A percentile compares a stretch with the other conserved stretches of the same genome.
Conservation (phyloP, 2,113 vertebrate species). For the Catharus minimus region DNA sequence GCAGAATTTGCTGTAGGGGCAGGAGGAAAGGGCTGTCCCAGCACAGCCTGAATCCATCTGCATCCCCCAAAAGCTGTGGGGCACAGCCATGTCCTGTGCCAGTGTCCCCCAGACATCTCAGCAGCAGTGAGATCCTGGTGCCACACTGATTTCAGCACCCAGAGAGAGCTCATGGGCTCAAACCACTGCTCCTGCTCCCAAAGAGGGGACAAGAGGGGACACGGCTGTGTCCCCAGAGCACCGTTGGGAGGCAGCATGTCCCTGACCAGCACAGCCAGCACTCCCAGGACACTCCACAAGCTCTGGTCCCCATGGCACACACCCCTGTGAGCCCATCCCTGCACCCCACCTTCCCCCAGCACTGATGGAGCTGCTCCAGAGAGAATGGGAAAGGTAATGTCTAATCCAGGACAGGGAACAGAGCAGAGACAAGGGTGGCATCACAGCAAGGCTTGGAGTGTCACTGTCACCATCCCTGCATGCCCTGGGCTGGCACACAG, state of each 20-base stretch:
- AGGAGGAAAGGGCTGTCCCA: background rate
- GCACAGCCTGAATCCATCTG: background rate
- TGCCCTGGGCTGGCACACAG: accelerated
- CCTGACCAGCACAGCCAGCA: accelerated
- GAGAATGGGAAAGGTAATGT: background rate
- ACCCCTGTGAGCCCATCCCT: accelerated
- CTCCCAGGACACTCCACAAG: background rate
- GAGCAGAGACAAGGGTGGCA: background rate
- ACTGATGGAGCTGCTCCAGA: conserved; percentile 17
- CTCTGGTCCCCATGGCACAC: accelerated
- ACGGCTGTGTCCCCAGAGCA: background rate
- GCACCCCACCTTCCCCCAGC: background rate
- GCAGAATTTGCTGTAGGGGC: background rate
- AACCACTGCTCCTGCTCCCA: background rate
- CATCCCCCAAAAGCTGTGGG: background rate
- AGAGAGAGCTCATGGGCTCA: accelerated
- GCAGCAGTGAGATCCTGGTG: background rate
- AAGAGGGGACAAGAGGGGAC: background rate
- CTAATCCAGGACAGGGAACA: background rate
- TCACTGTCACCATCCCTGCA: background rate
- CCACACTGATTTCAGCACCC: background rate
- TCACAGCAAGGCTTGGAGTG: background rate
- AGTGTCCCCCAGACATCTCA: background rate
- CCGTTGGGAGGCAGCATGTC: accelerated
- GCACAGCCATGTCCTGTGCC: background rate